Evolutionary conservation across 2,888 invertebrate species (phyloP).

Genomic region (Smittia sp.): DNA sequence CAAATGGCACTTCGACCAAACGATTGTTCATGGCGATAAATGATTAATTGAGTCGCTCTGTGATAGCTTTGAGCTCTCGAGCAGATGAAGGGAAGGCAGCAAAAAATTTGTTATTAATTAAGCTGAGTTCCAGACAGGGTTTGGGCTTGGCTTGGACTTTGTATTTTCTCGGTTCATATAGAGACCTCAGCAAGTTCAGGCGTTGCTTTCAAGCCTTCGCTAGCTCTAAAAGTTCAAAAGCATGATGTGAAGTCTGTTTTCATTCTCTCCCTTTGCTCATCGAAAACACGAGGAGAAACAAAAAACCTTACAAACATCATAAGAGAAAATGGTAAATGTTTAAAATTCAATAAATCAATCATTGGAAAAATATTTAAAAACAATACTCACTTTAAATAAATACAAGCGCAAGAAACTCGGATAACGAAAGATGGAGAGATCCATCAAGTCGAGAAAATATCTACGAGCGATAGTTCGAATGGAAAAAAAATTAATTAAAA

Average conservation of each 20-base stretch:
- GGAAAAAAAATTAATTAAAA: slow-evolving; percentile 39
- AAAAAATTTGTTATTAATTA: slow-evolving; percentile 15
- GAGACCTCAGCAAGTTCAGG: no score
- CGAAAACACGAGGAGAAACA: neutral
- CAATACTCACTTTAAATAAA: slow-evolving; percentile 27
- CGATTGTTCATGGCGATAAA: slow-evolving; percentile 2
- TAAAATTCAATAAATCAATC: slow-evolving; percentile 41
- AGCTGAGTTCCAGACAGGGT: neutral
- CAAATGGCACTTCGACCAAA: no score
- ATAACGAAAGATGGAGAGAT: neutral
- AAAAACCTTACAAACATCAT: neutral
- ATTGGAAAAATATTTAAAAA: slow-evolving; percentile 37
- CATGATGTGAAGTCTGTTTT: slow-evolving; percentile 7
- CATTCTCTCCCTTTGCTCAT: neutral
- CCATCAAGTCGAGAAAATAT: neutral
- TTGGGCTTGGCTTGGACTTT: no score
- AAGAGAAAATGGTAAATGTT: slow-evolving; percentile 35
- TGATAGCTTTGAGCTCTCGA: neutral
- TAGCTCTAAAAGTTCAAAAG: neutral
- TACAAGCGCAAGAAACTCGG: slow-evolving; percentile 16
- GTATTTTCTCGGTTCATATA: no score
- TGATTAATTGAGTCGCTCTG: slow-evolving; percentile 17
- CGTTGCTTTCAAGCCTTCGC: neutral
- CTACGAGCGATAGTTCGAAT: neutral
- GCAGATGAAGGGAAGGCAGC: slow-evolving; percentile 3